Base-by-base conservation (phyloP, 2,888 invertebrate species). In the Stenotaenia linearis region DNA sequence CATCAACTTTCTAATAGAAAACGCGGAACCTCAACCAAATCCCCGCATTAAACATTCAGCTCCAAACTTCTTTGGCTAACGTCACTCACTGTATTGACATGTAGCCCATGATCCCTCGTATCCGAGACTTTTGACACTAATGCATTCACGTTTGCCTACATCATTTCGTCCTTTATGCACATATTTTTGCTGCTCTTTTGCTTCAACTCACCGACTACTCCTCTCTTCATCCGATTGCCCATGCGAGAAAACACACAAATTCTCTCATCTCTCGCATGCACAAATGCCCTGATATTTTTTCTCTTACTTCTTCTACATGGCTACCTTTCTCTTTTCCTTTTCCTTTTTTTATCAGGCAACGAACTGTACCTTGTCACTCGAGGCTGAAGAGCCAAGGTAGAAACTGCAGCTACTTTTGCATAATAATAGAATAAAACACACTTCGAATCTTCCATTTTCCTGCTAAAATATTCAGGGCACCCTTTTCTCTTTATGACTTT, bases 401-500 rank as follows among this genome's bases (percentile, higher is more conserved):
- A 69, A 69, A 28, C 15, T 69, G 28, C 69, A 69, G 25, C 69
- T 69, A 69, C 77, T 37, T 77, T 77, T 77, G 77, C 77, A 77
- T 77, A 40, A 77, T 77, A 77, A 77, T 77, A 45, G 77, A 45
- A 77, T 77, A 45, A 77, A 35, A 37, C 40, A 40, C 50, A 50
- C 50, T 50, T 50, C 50, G 50, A 50, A 50, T 50, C 18, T 50
- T 75, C 75, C 30, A 35, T 32, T 21, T 21, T 30, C 32, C 75
- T 75, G 35, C 75, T 75, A 37, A 75, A 75, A 75, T 75, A 75
- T 75, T 75, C 75, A 75, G 35, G 75, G 32, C 32, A 35, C 21
- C 37, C 37, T 75, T 75, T 75, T 32, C 75, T 75, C 37, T 69
- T 69, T 69, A 69, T 25, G 69, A 69, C 28, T 28, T 69, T 69